These are phyloP conservation scores for Ennomos erosarius DNA, from an alignment of 2,888 invertebrate species.

Conservation along the genomic window DNA sequence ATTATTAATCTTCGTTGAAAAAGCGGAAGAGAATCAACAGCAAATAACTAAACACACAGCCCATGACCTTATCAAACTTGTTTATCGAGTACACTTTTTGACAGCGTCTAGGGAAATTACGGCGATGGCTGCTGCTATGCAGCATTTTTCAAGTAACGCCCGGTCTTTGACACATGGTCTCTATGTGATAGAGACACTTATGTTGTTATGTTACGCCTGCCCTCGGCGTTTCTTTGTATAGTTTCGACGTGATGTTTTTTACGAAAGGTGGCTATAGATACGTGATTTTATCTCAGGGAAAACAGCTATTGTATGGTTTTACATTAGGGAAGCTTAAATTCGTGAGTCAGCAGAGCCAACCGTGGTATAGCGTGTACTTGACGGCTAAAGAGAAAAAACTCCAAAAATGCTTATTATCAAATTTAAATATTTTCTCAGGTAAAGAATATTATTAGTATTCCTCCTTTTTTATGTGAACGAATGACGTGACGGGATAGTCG, in stretches of 20 bases:
- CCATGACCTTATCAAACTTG: constrained; percentile 18
- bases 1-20: too few relatives aligned
- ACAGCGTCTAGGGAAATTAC: constrained; percentile 52
- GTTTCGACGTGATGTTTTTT: neutral
- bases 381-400: constrained; percentile 9
- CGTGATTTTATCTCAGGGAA: constrained; percentile 7
- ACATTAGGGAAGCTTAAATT: constrained; percentile 4
- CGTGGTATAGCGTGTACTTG: constrained; percentile 1
- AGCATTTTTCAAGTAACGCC: constrained; percentile 18
- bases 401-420: too few relatives aligned
- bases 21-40: constrained; percentile 2
- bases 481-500: too few relatives aligned
- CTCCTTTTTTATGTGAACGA: too few relatives aligned
- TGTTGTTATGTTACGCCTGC: neutral
- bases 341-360: neutral
- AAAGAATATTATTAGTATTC: too few relatives aligned
- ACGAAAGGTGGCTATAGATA: constrained; percentile 7
- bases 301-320: constrained; percentile 9
- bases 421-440: too few relatives aligned
- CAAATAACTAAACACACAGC: constrained; percentile 5
- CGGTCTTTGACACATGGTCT: neutral
- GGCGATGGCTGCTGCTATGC: constrained; percentile 31
- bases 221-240: too few relatives aligned
- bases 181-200: constrained; percentile 20
- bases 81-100: constrained; percentile 37